Percentiles rank a stretch among this genome's conserved stretches.
These are phyloP conservation scores for Parauchenoglanis ngamensis DNA, from an alignment of 2,797 vertebrate species.

Conservation along the genomic window DNA sequence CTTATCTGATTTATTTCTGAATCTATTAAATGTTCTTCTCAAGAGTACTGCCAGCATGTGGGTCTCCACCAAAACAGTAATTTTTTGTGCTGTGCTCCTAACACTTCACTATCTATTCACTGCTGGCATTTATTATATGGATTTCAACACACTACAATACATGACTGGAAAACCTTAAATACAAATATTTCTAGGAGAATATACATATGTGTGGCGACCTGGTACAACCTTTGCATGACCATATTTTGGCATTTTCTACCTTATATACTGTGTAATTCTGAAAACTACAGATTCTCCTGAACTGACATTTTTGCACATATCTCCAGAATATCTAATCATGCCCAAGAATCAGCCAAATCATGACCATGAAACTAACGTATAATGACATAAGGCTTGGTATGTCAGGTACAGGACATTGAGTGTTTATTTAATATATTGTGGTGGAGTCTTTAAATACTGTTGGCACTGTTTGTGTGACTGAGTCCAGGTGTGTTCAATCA, in stretches of 20 bases:
- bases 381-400: no score
- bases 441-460: no score
- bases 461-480: no score
- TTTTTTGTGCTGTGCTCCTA: background rate
- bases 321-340: no score
- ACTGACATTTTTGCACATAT: background rate
- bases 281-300: background rate
- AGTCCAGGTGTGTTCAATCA: no score
- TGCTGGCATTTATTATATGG: background rate
- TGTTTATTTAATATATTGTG: no score
- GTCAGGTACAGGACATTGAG: no score
- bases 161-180: background rate
- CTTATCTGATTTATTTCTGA: background rate
- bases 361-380: no score
- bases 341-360: no score
- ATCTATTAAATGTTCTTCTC: background rate
- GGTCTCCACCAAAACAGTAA: background rate
- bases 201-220: background rate
- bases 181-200: background rate
- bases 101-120: background rate
- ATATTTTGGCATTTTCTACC: background rate
- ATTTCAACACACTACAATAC: background rate
- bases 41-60: background rate
- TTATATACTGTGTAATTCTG: background rate
- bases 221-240: background rate